Base-by-base conservation (phyloP, 2,888 invertebrate genomes). In the Euplexia lucipara region DNA sequence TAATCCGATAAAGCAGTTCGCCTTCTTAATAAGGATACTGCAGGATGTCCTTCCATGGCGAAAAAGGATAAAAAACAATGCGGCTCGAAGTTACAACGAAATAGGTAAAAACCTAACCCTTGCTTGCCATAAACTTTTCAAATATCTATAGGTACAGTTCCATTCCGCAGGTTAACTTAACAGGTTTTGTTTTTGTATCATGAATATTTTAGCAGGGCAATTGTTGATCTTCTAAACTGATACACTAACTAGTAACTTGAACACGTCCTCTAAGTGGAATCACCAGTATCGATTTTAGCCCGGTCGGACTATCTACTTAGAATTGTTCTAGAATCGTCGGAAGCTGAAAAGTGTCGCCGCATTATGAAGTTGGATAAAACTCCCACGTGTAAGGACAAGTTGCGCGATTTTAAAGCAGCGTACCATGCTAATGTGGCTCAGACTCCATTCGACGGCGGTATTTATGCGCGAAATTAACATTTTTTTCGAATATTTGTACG, bases 261-360 rank as follows among this genome's bases (percentile, higher is more conserved):
- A 58, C 48, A 45, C 12, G 26, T 54, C 8, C 22, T 20, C 18
- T 22, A 66, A 59, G 57, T 66, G 58, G 54, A n/a, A 64, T 57
- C 45, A 69, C 69, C 53, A 42, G 51, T 60, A 61, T 73, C 69
- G 42, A 61, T 51, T 54, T 72, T 30, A 61, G 57, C n/a, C 45
- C 10, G 20, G 49, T 57, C n/a, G 12, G n/a, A 48, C 32, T 60
- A 45, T 34, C 20, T 41, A 57, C 32, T 52, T 47, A 56, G 64
- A 51, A 48, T 39, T 35, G 14, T 57, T 30, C 32, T 30, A 18
- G 18, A 73, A 44, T 37, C 34, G 20, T 34, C 5, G 53, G 41
- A 42, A 37, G 56, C 41, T 62, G 41, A 59, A 56, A 69, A 70
- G 51, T 39, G 34, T 44, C 12, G 14, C 20, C 42, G 30, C 42